These are phyloP conservation scores for Salvelinus fontinalis DNA, from an alignment of 2,113 vertebrate species.

Conservation along the genomic window DNA sequence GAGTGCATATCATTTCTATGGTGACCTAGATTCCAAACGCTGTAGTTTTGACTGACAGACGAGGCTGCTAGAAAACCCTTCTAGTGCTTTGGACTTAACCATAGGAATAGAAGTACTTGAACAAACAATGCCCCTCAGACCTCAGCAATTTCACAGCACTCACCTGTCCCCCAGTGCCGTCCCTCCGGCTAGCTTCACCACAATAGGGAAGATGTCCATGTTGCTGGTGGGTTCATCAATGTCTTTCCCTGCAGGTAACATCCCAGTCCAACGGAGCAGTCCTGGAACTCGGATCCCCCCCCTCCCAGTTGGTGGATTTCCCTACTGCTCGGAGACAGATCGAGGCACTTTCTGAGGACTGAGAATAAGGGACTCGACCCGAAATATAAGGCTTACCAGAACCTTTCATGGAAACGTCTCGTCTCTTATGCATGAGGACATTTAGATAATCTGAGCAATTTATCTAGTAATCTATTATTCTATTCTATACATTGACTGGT, in stretches of 20 bases:
- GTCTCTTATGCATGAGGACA: too few species aligned
- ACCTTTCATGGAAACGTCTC: too few species aligned
- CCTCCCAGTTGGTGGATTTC: conserved; percentile 88
- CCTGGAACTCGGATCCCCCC: conserved; percentile 86
- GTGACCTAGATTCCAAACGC: conserved; percentile 28
- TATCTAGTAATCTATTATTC: too few species aligned
- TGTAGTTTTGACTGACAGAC: conserved; percentile 33
- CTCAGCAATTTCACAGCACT: not conserved
- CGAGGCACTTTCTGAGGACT: not conserved
- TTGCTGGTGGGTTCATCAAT: conserved; percentile 83
- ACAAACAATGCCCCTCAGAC: conserved; percentile 33
- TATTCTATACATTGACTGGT: too few species aligned
- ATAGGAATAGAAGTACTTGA: too few species aligned
- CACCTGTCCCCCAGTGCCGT: conserved; percentile 81
- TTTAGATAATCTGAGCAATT: too few species aligned
- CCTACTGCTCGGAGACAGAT: conserved; percentile 72
- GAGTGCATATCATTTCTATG: not conserved
- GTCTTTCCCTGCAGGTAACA: conserved; percentile 57
- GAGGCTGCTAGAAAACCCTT: not conserved
- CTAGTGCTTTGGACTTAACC: not conserved
- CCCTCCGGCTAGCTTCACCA: conserved; percentile 72
- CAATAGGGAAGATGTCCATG: conserved; percentile 88
- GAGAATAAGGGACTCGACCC: too few species aligned
- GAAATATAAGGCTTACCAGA: too few species aligned
- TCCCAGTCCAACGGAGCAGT: conserved; percentile 77